These are phyloP conservation scores for Ptilodon capucinus DNA, from an alignment of 2,888 invertebrate species.

Conservation along the genomic window DNA sequence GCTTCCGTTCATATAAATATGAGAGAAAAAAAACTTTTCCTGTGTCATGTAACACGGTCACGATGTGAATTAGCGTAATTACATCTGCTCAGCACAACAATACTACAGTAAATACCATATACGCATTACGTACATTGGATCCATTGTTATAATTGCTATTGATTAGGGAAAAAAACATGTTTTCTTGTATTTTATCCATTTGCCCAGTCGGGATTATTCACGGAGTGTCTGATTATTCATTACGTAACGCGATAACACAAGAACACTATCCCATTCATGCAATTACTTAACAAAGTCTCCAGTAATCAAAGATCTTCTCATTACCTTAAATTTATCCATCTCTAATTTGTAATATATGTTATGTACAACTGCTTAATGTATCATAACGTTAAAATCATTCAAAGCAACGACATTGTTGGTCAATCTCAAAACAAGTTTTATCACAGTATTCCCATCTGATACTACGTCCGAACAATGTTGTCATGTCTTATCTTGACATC, in stretches of 20 bases:
- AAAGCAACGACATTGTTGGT: constrained; percentile 12
- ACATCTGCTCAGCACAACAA: constrained; percentile 21
- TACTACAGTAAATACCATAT: constrained; percentile 13
- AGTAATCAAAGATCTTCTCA: too few relatives aligned
- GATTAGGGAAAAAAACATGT: neutral
- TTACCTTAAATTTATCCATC: too few relatives aligned
- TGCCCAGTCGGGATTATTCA: too few relatives aligned
- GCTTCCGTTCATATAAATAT: constrained; percentile 58
- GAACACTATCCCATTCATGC: too few relatives aligned
- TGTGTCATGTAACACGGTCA: constrained; percentile 41
- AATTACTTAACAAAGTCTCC: too few relatives aligned
- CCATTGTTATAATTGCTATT: neutral
- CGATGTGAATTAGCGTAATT: constrained; percentile 48
- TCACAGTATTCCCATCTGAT: constrained; percentile 21
- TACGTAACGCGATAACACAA: too few relatives aligned
- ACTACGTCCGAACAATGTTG: constrained; percentile 31
- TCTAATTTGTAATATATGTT: neutral
- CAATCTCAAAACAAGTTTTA: constrained; percentile 12
- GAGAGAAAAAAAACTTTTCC: constrained; percentile 53
- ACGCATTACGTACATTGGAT: neutral
- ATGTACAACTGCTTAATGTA: neutral
- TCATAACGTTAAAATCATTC: constrained; percentile 9
- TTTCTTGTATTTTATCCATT: too few relatives aligned
- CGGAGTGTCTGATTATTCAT: too few relatives aligned
- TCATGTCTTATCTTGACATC: constrained; percentile 50